Evolutionary conservation across 2,113 vertebrate genomes (phyloP), one percentile per base, ranked within the genome.

Genomic region (Podarcis muralis): DNA sequence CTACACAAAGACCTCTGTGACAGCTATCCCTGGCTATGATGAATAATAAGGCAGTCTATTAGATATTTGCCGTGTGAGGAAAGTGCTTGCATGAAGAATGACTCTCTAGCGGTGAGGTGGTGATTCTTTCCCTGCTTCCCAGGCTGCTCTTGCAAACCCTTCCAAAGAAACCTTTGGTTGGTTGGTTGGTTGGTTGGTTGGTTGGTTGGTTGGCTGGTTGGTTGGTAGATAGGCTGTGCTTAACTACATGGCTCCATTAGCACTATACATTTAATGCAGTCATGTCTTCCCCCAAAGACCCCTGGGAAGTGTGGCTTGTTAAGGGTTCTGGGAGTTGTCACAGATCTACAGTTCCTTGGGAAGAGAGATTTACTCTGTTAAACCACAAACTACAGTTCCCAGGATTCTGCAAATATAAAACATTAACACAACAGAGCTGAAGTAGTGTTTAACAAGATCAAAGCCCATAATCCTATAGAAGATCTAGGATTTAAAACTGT

Each of bases 1-100:
- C 74, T 25, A 68, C 74, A 69, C 74, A 88, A 77, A 88, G 74
- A 53, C 23, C 53, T 66, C 32, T n/a, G 25, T 59, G 68, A 87
- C 57, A 78, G n/a, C 32, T n/a, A 62, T 74, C 40, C 32, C 30
- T 83, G 7, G 59, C 82, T 86, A 78, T 93, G 92, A 94, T 91
- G 92, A 82, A 89, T 74, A 87, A 90, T 35, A 40, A 84, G 4
- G 83, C 48, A 87, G 27, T 69, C 74, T 93, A 74, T 23, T 37
- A 59, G 85, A 87, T 89, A 92, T 1, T 37, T 71, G 43, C 90
- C 90, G 62, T 86, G 37, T 20, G 40, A 1, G 1, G 65, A 93
- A 66, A 81, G 8, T 13, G 83, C 35, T 85, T 75, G 71, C 32
- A 18, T 74, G 48, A 86, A 18, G 71, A 93, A 87, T 88, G 53